These are phyloP conservation scores for Andrena haemorrhoa DNA, from an alignment of 2,888 invertebrate species.

Conservation along the genomic window DNA sequence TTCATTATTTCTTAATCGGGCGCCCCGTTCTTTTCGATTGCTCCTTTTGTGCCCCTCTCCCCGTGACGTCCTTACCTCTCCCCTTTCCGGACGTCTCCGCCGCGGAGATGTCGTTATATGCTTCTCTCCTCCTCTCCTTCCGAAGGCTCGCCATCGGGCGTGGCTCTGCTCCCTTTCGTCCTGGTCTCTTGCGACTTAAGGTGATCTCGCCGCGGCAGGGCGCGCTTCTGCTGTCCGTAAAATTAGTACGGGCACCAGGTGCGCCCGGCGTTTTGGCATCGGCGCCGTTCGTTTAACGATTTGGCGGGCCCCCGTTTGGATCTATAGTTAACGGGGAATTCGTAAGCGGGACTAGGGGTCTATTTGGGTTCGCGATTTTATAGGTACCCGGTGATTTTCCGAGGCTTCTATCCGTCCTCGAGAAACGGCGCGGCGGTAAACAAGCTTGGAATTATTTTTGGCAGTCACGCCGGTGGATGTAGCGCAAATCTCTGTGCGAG, in stretches of 20 bases:
- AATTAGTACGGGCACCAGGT: not conserved
- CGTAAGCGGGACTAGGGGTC: not conserved
- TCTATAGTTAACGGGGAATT: too few species aligned
- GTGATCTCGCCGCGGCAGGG: too few species aligned
- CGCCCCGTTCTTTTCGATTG: slow-evolving; percentile 52
- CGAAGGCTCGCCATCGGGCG: slow-evolving; percentile 24
- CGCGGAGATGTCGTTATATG: not conserved
- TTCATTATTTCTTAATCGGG: slow-evolving; percentile 63
- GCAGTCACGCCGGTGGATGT: too few species aligned
- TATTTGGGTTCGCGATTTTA: slow-evolving; percentile 11
- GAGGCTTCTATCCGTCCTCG: not conserved
- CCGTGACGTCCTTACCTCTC: not conserved
- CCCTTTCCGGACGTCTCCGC: not conserved
- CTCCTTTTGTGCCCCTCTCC: slow-evolving; percentile 7
- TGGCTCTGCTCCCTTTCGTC: slow-evolving; percentile 22
- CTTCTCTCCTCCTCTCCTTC: not conserved
- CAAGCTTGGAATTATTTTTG: slow-evolving; percentile 37
- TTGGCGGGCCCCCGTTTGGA: slow-evolving; percentile 19
- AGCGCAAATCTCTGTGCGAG: too few species aligned
- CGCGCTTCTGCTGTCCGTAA: not conserved
- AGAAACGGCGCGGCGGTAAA: slow-evolving; percentile 15
- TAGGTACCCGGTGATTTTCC: slow-evolving; percentile 7
- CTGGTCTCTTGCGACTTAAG: not conserved
- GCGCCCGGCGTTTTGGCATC: not conserved
- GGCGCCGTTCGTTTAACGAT: slow-evolving; percentile 6